A percentile compares a stretch with the other conserved stretches of the same genome.
Evolutionary conservation across 2,113 vertebrate species (phyloP).

Genomic region (Eleginops maclovinus): DNA sequence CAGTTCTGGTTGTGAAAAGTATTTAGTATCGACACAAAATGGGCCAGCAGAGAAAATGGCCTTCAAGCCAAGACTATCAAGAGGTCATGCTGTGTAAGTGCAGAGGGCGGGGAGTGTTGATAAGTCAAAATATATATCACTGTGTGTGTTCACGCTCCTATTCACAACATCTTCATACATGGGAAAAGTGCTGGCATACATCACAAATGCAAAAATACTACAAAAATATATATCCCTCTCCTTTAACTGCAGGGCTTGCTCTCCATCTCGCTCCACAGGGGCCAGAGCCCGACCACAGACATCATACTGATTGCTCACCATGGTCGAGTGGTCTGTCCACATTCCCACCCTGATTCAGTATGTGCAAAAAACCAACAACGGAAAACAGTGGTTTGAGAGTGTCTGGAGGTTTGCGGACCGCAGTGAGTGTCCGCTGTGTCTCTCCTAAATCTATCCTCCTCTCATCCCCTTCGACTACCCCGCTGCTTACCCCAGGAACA

Average conservation of each 20-base stretch:
- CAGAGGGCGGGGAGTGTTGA: slow-evolving; percentile 14
- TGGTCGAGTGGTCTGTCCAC: slow-evolving; percentile 74
- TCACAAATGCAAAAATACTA: slow-evolving; percentile 25
- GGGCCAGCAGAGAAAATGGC: slow-evolving; percentile 47
- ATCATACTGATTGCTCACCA: slow-evolving; percentile 77
- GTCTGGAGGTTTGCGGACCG: slow-evolving; percentile 67
- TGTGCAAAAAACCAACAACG: slow-evolving; percentile 73
- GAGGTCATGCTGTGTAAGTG: slow-evolving; percentile 47
- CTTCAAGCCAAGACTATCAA: slow-evolving; percentile 54
- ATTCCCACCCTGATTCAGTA: slow-evolving; percentile 77
- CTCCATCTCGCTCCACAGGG: slow-evolving; percentile 65
- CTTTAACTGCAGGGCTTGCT: slow-evolving; percentile 57
- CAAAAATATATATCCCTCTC: slow-evolving; percentile 56
- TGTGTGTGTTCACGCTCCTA: slow-evolving; percentile 6
- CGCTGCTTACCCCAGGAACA: slow-evolving; percentile 48
- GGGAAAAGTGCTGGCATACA: slow-evolving; percentile 25
- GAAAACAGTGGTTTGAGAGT: slow-evolving; percentile 72
- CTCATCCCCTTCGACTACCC: slow-evolving; percentile 40
- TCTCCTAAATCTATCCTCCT: slow-evolving; percentile 49
- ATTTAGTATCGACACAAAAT: slow-evolving; percentile 59
- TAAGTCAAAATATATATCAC: slow-evolving; percentile 48
- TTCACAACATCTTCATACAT: slow-evolving; percentile 17
- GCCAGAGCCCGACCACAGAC: slow-evolving; percentile 79
- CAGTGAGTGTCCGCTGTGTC: slow-evolving; percentile 37
- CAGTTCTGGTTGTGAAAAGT: slow-evolving; percentile 48